phyloP scores from a whole-genome alignment of 1,140 invertebrate genomes.

The Sesamia nonagrioides region DNA sequence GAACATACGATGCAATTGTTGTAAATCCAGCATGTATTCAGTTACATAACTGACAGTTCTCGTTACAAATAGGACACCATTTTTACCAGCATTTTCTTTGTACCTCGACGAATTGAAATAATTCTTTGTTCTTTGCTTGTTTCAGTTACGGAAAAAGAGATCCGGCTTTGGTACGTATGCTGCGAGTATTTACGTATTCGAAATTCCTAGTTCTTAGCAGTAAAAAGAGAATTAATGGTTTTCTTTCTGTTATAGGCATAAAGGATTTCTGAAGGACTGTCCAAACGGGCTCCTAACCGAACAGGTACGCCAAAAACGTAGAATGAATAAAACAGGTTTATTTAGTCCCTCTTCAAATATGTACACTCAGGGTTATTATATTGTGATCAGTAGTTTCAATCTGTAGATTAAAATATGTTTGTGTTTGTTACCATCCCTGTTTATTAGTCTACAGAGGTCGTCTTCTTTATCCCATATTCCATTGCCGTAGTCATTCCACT shows the following conservation, averaged over 20 bases:
- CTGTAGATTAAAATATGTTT: too few species aligned
- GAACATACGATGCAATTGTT: too few species aligned
- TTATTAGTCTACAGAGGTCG: too few species aligned
- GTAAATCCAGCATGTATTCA: too few species aligned
- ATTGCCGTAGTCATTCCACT: too few species aligned
- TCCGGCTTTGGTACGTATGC: conserved; percentile 93
- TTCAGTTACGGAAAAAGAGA: conserved; percentile 95
- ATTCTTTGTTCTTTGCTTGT: conserved; percentile 82
- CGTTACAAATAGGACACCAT: neutral
- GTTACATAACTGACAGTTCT: too few species aligned
- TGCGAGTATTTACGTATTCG: neutral
- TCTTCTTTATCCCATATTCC: too few species aligned
- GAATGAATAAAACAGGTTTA: neutral
- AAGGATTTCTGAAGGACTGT: conserved; percentile 97
- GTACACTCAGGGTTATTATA: too few species aligned
- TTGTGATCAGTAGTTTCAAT: too few species aligned
- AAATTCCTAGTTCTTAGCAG: too few species aligned
- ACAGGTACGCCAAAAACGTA: conserved; percentile 89
- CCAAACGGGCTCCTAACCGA: conserved; percentile 97
- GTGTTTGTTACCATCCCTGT: too few species aligned
- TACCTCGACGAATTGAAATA: conserved; percentile 8
- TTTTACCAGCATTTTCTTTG: neutral
- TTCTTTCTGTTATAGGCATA: conserved; percentile 92
- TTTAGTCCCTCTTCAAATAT: too few species aligned
- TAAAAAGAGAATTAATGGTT: neutral